Conservation (phyloP, 2,113 vertebrate species). For the Crocuta crocuta region DNA sequence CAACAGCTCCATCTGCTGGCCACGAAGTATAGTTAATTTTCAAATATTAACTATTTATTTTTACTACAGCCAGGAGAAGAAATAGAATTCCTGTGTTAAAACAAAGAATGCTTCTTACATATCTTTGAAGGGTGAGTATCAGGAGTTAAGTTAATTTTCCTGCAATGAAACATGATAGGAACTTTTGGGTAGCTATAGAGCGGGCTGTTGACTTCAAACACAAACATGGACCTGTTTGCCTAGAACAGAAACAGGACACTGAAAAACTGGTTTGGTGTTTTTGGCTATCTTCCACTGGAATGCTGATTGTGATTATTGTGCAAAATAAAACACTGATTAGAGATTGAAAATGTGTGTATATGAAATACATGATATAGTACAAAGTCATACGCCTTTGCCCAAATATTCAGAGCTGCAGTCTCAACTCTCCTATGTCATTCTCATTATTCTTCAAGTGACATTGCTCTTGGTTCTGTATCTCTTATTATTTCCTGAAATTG, state of each 20-base stretch:
- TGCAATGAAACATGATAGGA: not conserved
- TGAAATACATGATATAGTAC: not conserved
- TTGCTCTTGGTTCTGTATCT: not conserved
- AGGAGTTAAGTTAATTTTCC: not conserved
- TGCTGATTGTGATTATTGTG: constrained; percentile 5
- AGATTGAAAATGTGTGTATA: not conserved
- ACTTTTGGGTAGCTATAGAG: not conserved
- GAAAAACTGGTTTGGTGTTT: not conserved
- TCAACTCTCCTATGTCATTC: not conserved
- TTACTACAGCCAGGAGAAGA: not conserved
- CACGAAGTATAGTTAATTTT: not conserved
- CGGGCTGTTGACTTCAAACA: not conserved
- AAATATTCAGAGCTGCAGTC: not conserved
- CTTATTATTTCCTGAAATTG: not conserved
- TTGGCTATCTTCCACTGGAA: not conserved
- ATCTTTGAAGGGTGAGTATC: not conserved
- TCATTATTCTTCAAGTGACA: constrained; percentile 18
- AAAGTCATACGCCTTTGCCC: not conserved
- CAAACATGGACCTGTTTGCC: not conserved
- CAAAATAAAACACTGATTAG: not conserved
- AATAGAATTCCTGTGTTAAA: not conserved
- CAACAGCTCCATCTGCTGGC: constrained; percentile 62
- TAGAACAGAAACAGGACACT: not conserved
- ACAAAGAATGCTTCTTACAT: not conserved
- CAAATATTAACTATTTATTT: not conserved